phyloP scores from a whole-genome alignment of 2,888 invertebrate species.

The Xestia rhomboidea region DNA sequence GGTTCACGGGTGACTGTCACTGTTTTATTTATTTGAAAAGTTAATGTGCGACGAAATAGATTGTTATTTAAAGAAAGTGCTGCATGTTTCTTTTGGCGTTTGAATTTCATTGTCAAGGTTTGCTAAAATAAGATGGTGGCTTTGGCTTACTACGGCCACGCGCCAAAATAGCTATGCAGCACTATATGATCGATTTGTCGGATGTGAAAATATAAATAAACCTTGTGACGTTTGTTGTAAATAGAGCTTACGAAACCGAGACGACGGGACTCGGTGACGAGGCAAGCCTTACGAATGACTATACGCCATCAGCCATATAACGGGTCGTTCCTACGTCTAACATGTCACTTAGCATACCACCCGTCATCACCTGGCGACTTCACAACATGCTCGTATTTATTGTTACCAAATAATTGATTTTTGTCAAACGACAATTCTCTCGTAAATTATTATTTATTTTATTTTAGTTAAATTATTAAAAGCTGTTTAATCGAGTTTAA shows the following conservation, averaged over 20 bases:
- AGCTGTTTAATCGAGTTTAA: conserved; percentile 57
- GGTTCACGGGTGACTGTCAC: conserved; percentile 72
- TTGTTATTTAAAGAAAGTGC: conserved; percentile 5
- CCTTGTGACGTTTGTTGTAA: conserved; percentile 66
- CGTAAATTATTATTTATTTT: conserved; percentile 63
- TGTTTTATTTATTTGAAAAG: conserved; percentile 66
- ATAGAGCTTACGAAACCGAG: conserved; percentile 53
- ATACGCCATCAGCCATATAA: conserved; percentile 66
- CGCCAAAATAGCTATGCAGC: not conserved
- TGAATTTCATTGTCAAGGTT: not conserved
- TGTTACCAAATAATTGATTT: conserved; percentile 82
- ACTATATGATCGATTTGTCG: conserved; percentile 45
- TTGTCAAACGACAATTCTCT: conserved; percentile 59
- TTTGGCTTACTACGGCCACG: not conserved
- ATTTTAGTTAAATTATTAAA: conserved; percentile 60
- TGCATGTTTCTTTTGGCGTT: not conserved
- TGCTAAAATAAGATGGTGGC: not conserved
- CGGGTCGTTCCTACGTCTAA: conserved; percentile 63
- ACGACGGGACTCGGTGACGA: conserved; percentile 51
- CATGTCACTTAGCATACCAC: conserved; percentile 13
- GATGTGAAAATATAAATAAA: conserved; percentile 63
- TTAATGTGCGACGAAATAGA: conserved; percentile 40
- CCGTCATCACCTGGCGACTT: conserved; percentile 12
- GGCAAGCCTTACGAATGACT: conserved; percentile 56
- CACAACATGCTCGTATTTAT: conserved; percentile 72